Conservation (phyloP, 2,888 invertebrate species). For the Tipula vernalis region DNA sequence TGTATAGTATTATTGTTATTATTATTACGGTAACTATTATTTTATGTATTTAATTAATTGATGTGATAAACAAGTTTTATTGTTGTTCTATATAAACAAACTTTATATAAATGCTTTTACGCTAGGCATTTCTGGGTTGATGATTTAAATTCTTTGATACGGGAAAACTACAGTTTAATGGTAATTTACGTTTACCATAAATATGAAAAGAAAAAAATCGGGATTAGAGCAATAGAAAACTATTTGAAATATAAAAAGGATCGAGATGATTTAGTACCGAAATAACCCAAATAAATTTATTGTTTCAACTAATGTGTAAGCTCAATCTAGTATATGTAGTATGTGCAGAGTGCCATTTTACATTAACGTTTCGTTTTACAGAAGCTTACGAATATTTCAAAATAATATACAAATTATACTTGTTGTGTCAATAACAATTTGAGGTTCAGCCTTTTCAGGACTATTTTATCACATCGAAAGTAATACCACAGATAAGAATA, state of each 20-base stretch:
- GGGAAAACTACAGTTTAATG: not conserved
- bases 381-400: too few relatives aligned
- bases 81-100: not conserved
- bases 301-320: not conserved
- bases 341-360: too few relatives aligned
- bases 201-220: not conserved
- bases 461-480: too few relatives aligned
- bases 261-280: not conserved
- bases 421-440: too few relatives aligned
- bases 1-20: not conserved
- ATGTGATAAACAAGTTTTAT: not conserved
- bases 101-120: not conserved
- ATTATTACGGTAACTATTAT: not conserved
- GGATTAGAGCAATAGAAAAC: not conserved
- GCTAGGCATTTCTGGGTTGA: not conserved
- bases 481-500: too few relatives aligned
- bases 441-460: too few relatives aligned
- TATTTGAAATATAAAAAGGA: not conserved
- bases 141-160: not conserved
- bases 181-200: not conserved
- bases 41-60: not conserved
- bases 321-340: not conserved
- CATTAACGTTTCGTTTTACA: too few relatives aligned
- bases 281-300: not conserved
- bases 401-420: too few relatives aligned